phyloP scores from a whole-genome alignment of 2,888 invertebrate species.

The Caenorhabditis uteleia region DNA sequence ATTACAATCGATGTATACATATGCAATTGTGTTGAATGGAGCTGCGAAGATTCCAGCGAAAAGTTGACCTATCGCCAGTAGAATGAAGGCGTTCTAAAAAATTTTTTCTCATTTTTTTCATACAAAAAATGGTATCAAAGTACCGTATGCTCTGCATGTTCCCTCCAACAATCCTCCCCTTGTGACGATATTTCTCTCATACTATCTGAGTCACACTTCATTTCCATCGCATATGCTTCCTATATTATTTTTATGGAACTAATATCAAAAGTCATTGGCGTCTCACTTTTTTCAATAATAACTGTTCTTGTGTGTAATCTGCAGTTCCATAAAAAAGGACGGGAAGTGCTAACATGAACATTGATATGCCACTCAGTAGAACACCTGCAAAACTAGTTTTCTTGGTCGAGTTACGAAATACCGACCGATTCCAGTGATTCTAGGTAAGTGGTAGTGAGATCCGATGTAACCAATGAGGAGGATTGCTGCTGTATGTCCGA shows the following conservation, averaged over 20 bases:
- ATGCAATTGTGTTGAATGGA: slow-evolving; percentile 62
- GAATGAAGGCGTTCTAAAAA: slow-evolving; percentile 46
- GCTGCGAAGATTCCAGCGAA: slow-evolving; percentile 58
- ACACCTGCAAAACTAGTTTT: slow-evolving; percentile 31
- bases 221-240: slow-evolving; percentile 41
- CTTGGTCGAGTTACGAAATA: background rate
- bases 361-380: slow-evolving; percentile 51
- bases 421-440: slow-evolving; percentile 56
- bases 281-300: slow-evolving; percentile 27
- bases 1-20: slow-evolving; percentile 62
- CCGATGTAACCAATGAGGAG: slow-evolving; percentile 60
- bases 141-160: slow-evolving; percentile 43
- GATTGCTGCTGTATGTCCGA: slow-evolving; percentile 59
- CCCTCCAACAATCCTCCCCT: slow-evolving; percentile 41
- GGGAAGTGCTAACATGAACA: slow-evolving; percentile 57
- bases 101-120: background rate
- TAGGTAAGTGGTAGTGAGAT: slow-evolving; percentile 54
- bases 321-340: slow-evolving; percentile 54
- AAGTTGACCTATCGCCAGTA: slow-evolving; percentile 51
- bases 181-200: slow-evolving; percentile 26
- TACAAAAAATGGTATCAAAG: background rate
- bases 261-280: no score
- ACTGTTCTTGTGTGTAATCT: slow-evolving; percentile 37
- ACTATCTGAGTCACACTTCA: slow-evolving; percentile 32
- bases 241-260: no score